A percentile compares a stretch with the other conserved stretches of the same genome.
phyloP scores from a whole-genome alignment of 1,140 invertebrate species.

The Drosophila oshimai region DNA sequence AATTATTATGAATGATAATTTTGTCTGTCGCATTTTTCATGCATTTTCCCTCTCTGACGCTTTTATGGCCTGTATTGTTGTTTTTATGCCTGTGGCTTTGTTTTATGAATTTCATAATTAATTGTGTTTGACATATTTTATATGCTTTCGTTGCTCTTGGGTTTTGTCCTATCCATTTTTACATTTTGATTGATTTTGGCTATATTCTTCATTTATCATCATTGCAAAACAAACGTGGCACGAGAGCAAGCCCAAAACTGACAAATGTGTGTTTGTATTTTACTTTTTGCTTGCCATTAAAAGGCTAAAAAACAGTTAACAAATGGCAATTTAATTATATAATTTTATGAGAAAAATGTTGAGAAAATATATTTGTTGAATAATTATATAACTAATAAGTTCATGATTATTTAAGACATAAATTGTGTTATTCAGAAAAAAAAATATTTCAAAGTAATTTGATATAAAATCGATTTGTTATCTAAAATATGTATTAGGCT shows the following conservation, averaged over 20 bases:
- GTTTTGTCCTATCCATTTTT: conserved; percentile 20
- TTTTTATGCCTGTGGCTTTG: conserved; percentile 48
- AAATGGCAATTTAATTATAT: background rate
- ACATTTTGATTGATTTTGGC: conserved; percentile 62
- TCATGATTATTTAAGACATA: too few species aligned
- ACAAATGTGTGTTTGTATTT: background rate
- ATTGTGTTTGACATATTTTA: conserved; percentile 68
- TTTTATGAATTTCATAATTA: conserved; percentile 73
- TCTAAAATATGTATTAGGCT: too few species aligned
- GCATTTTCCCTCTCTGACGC: conserved; percentile 37
- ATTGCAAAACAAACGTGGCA: background rate
- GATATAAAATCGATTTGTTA: too few species aligned
- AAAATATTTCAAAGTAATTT: too few species aligned
- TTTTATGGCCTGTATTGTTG: conserved; percentile 49
- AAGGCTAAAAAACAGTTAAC: background rate
- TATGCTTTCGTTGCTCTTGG: conserved; percentile 12
- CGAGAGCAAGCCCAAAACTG: background rate
- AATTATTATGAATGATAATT: conserved; percentile 75
- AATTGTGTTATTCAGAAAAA: too few species aligned
- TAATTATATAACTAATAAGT: too few species aligned
- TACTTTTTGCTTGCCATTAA: background rate
- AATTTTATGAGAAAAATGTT: too few species aligned
- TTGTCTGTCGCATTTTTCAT: conserved; percentile 71
- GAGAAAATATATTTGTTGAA: too few species aligned
- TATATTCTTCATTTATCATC: conserved; percentile 56